Conservation (phyloP, 1,140 invertebrate species). For the Hylyphantes graminicola region DNA sequence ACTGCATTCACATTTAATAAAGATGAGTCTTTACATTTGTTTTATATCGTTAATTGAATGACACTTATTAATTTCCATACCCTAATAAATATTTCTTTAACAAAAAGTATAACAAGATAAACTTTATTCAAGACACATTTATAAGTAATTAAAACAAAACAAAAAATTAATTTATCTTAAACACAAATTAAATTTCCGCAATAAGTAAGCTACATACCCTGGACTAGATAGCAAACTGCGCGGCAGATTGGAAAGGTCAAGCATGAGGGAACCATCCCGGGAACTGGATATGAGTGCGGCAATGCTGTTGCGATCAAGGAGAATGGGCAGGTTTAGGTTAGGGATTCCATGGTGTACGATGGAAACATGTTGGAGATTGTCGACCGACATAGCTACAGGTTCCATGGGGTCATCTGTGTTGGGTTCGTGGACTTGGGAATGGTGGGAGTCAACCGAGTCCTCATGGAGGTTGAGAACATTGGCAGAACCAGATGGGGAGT, state of each 20-base stretch:
- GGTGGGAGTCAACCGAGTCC: slow-evolving; percentile 54
- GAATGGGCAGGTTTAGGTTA: slow-evolving; percentile 17
- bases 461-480: slow-evolving; percentile 47
- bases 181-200: no score
- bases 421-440: slow-evolving; percentile 28
- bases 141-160: no score
- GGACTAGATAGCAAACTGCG: slow-evolving; percentile 50
- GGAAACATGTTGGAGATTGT: slow-evolving; percentile 51
- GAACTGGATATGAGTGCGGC: slow-evolving; percentile 44
- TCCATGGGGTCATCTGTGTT: slow-evolving; percentile 23
- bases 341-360: slow-evolving; percentile 36
- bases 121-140: no score
- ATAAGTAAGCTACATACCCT: neutral
- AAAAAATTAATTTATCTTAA: no score
- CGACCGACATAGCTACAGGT: slow-evolving; percentile 41
- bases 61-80: no score
- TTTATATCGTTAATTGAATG: no score
- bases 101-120: no score
- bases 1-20: no score
- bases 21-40: no score
- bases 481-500: slow-evolving; percentile 13
- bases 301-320: slow-evolving; percentile 51
- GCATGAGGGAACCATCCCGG: slow-evolving; percentile 39
- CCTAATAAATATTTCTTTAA: no score
- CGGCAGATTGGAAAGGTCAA: slow-evolving; percentile 47